Percentiles rank a stretch among this genome's conserved stretches.
phyloP scores from a whole-genome alignment of 2,113 vertebrate species.

The Tachysurus fulvidraco region DNA sequence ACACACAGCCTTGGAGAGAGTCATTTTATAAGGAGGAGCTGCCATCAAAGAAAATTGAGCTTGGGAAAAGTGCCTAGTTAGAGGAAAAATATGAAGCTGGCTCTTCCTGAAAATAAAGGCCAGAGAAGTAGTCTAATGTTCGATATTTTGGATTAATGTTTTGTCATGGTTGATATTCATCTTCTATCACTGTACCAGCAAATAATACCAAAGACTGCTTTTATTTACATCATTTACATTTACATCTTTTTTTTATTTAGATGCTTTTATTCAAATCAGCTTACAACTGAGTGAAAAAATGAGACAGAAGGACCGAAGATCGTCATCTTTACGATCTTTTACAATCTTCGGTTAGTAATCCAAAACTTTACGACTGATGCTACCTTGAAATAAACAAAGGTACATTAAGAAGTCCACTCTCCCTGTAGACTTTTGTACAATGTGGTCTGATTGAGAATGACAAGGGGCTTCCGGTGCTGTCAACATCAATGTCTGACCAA shows the following conservation, averaged over 20 bases:
- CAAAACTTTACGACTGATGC: not conserved
- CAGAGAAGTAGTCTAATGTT: conserved; percentile 10
- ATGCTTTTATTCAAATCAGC: not conserved
- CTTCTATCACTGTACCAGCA: not conserved
- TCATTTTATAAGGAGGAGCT: conserved; percentile 40
- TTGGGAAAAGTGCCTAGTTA: conserved; percentile 35
- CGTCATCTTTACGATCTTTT: not conserved
- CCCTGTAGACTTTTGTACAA: not conserved
- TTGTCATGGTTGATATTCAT: not conserved
- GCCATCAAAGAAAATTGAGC: conserved; percentile 45
- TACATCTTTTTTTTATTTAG: not conserved
- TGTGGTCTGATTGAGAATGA: conserved; percentile 39
- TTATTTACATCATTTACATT: not conserved
- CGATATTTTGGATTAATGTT: conserved; percentile 17
- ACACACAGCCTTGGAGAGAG: conserved; percentile 40
- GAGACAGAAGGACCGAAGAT: not conserved
- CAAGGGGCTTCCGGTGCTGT: conserved; percentile 52
- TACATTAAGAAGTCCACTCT: not conserved
- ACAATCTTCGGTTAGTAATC: not conserved
- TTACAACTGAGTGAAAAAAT: not conserved
- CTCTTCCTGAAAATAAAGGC: conserved; percentile 31
- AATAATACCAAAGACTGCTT: not conserved
- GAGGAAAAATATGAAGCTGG: conserved; percentile 33
- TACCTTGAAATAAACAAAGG: not conserved
- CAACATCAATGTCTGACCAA: conserved; percentile 40